Base-by-base conservation (phyloP, 35 echinoderm and acorn worm species). In the Ophioderma brevispina region DNA sequence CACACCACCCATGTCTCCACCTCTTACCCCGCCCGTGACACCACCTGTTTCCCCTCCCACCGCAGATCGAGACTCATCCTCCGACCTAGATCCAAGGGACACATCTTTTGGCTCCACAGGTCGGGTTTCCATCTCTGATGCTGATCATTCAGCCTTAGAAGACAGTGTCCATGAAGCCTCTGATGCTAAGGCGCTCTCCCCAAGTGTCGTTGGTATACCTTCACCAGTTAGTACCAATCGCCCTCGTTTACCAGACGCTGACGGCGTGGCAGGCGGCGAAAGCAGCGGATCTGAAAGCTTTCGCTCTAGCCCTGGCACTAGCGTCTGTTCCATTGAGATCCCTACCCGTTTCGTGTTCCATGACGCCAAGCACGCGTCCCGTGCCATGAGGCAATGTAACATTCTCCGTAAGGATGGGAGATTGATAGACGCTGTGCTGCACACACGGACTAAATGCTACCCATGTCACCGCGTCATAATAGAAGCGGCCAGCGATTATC, bases 381-480 rank as follows among this genome's bases (percentile, higher is more conserved):
- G 52, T 10, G 33, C 35, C 52, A 63, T 96, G 23, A 78, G 87
- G 8, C 91, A 92, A 38, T 90, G 92, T 15, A 81, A 89, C 56
- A 79, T 55, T 30, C 87, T 92, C 32, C 90, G 94, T 19, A 85
- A 92, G 52, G 94, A 92, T 15, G 91, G 75, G n/a, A 86, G 88
- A 36, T 80, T 96, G 33, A 86, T 92, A 35, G 94, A 96, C 50
- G 94, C 92, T 23, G 94, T 96, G 17, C 82, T 96, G 1, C 80
- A 91, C 21, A 96, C 94, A 0, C 86, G 88, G 40, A 92, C 84
- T 38, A 88, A 92, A 34, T 91, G 92, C 55, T 96, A 93, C 40
- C 94, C 94, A 0, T 96, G 94, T 63, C 94, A 96, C 36, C 76
- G 94, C 75, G 79, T 96, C 19, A 43, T 96, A 14, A 76, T 96